These are phyloP conservation scores for Drosophila limbata DNA, from an alignment of 2,888 invertebrate species.

Conservation along the genomic window DNA sequence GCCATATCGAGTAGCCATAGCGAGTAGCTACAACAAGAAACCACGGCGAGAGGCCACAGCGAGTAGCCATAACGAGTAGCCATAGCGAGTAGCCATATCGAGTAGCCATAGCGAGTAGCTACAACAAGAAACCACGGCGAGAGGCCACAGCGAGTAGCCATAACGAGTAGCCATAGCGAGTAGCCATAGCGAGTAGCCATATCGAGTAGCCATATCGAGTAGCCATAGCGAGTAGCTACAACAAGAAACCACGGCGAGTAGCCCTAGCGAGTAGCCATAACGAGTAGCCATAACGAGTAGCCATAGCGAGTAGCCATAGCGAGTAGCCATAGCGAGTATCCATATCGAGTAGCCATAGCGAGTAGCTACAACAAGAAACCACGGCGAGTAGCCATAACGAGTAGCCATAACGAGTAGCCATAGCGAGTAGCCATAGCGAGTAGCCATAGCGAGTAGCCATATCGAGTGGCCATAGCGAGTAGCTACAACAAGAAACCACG, in stretches of 20 bases:
- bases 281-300: neutral
- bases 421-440: neutral
- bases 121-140: neutral
- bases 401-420: neutral
- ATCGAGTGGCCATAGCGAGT: neutral
- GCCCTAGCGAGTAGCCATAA: neutral
- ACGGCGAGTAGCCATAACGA: neutral
- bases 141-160: neutral
- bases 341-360: neutral
- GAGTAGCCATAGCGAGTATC: neutral
- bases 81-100: neutral
- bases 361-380: neutral
- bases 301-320: neutral
- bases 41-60: neutral
- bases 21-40: neutral
- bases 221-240: neutral
- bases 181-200: neutral
- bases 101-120: neutral
- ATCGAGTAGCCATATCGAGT: neutral
- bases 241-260: neutral
- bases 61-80: neutral
- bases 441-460: neutral
- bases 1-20: neutral
- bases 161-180: neutral
- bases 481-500: too few relatives aligned